Conservation (phyloP, 2,888 invertebrate genomes). For the Hipparchia sbordonii region DNA sequence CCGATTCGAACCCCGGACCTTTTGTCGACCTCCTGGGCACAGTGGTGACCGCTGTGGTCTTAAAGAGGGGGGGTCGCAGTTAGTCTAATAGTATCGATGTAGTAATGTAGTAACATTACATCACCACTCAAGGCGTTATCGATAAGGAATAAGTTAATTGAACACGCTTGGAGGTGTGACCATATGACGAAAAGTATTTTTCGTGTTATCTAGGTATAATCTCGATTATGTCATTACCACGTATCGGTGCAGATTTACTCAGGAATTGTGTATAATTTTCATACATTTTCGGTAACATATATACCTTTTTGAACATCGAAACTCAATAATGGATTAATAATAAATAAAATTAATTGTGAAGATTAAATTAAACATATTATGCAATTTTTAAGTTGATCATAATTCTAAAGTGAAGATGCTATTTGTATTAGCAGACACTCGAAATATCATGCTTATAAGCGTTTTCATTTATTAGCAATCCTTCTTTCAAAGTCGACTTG, state of each 20-base stretch:
- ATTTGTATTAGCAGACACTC: neutral
- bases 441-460: neutral
- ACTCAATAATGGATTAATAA: neutral
- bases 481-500: neutral
- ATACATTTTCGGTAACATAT: neutral
- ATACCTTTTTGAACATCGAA: neutral
- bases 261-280: too few species aligned
- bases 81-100: conserved; percentile 25
- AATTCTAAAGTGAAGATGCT: conserved; percentile 7
- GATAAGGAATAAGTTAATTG: conserved; percentile 21
- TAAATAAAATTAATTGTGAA: neutral
- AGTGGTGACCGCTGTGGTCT: too few species aligned
- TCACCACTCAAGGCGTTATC: conserved; percentile 24
- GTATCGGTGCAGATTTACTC: too few species aligned
- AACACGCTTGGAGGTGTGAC: conserved; percentile 33
- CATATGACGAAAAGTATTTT: conserved; percentile 13
- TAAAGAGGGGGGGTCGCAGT: too few species aligned
- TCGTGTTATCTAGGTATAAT: neutral
- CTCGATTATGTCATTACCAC: neutral
- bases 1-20: too few species aligned
- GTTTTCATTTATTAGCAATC: neutral
- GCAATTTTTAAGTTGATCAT: conserved; percentile 2
- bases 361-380: neutral
- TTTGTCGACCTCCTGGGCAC: too few species aligned
- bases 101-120: conserved; percentile 25